phyloP scores from a whole-genome alignment of 2,113 vertebrate genomes.

The Limanda limanda region DNA sequence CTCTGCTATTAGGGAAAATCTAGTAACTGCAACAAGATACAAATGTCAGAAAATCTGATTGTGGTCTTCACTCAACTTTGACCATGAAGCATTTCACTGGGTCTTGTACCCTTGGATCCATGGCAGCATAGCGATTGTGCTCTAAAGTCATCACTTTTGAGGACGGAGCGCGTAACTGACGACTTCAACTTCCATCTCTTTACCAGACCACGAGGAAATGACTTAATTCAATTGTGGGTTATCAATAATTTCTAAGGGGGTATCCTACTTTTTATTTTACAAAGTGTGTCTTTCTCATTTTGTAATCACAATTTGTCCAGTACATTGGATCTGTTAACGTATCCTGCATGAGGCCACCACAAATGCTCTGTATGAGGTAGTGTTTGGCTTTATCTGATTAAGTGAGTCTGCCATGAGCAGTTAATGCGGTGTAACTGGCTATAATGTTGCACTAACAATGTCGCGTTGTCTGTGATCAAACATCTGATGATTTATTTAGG shows the following conservation, averaged over 20 bases:
- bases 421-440: slow-evolving; percentile 15
- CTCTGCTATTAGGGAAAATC: neutral
- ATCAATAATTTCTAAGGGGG: slow-evolving; percentile 30
- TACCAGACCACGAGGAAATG: slow-evolving; percentile 41
- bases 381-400: slow-evolving; percentile 51
- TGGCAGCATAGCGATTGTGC: neutral
- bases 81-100: neutral
- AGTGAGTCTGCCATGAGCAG: slow-evolving; percentile 20
- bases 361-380: slow-evolving; percentile 19
- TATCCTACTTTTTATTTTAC: slow-evolving; percentile 18
- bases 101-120: neutral
- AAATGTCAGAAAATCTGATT: neutral
- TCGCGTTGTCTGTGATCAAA: slow-evolving; percentile 10
- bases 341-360: slow-evolving; percentile 8
- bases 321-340: slow-evolving; percentile 37
- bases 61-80: neutral
- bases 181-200: slow-evolving; percentile 31
- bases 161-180: slow-evolving; percentile 27
- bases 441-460: slow-evolving; percentile 20
- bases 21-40: too few relatives aligned
- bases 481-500: neutral
- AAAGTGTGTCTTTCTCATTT: slow-evolving; percentile 47
- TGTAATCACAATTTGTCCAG: slow-evolving; percentile 48
- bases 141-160: slow-evolving; percentile 6
- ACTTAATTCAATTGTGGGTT: slow-evolving; percentile 58